These are phyloP conservation scores for Chaetodon trifasciatus DNA, from an alignment of 2,797 vertebrate genomes.

Conservation along the genomic window DNA sequence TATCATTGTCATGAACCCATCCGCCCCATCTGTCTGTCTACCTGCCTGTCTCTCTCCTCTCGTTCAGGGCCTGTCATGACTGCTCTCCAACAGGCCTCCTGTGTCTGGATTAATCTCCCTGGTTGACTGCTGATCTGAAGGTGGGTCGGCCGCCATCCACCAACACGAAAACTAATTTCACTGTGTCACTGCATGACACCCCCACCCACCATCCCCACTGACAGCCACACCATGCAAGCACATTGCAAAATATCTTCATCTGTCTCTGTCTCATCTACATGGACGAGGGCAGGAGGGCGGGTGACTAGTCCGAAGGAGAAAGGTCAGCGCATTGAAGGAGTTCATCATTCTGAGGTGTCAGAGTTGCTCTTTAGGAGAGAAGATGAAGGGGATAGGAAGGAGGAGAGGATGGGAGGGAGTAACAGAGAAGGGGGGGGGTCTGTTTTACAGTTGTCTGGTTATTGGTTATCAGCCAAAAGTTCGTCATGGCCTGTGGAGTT, in stretches of 20 bases:
- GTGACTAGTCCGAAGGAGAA: conserved; percentile 76
- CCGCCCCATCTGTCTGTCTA: conserved; percentile 55
- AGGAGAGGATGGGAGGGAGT: conserved; percentile 24
- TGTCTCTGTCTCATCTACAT: conserved; percentile 87
- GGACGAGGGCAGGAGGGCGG: conserved; percentile 68
- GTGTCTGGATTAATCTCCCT: conserved; percentile 78
- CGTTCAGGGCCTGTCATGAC: conserved; percentile 58
- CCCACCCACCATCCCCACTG: conserved; percentile 48
- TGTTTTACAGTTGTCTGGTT: conserved; percentile 56
- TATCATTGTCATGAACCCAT: conserved; percentile 51
- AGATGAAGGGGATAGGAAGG: conserved; percentile 60
- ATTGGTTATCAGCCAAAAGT: conserved; percentile 71
- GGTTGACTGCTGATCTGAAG: conserved; percentile 68
- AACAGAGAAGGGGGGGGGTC: conserved; percentile 8
- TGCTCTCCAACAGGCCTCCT: conserved; percentile 60
- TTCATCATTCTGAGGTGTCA: conserved; percentile 83
- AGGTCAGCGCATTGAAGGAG: conserved; percentile 81
- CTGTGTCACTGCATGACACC: conserved; percentile 64
- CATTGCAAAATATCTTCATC: conserved; percentile 82
- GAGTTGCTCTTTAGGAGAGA: conserved; percentile 63
- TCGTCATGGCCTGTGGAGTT: conserved; percentile 57
- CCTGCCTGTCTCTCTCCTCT: conserved; percentile 52
- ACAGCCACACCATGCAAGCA: conserved; percentile 59
- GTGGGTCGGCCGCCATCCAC: conserved; percentile 69
- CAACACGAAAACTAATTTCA: conserved; percentile 80